phyloP scores from a whole-genome alignment of 2,113 vertebrate genomes.

The Paralichthys olivaceus region DNA sequence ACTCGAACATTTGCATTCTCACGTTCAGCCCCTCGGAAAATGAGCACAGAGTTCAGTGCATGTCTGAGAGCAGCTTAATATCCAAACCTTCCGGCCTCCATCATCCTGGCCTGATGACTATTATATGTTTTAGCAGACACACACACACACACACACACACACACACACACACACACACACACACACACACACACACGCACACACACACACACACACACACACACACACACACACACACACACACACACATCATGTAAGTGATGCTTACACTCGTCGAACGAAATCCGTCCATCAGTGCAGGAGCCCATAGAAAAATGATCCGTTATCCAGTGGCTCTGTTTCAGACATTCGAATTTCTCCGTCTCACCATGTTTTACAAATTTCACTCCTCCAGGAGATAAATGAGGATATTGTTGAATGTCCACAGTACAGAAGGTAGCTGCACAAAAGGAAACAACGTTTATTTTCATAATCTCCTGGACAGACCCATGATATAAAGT shows the following conservation, averaged over 20 bases:
- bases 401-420: rapidly evolving
- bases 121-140: too few species aligned
- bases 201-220: too few species aligned
- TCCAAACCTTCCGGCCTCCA: too few species aligned
- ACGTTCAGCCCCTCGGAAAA: too few species aligned
- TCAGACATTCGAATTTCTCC: rapidly evolving
- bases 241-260: not conserved
- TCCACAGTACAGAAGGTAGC: conserved; percentile 21
- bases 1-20: too few species aligned
- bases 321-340: rapidly evolving
- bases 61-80: too few species aligned
- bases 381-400: not conserved
- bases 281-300: not conserved
- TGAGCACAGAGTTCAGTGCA: too few species aligned
- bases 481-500: rapidly evolving
- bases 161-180: too few species aligned
- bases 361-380: rapidly evolving
- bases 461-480: not conserved
- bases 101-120: not conserved
- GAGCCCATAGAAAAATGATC: rapidly evolving
- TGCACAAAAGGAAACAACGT: conserved; percentile 6
- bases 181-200: too few species aligned
- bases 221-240: too few species aligned
- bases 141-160: too few species aligned
- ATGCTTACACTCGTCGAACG: not conserved